Base-by-base conservation (phyloP, 2,888 invertebrate species). In the Amblyjoppa fuscipennis region DNA sequence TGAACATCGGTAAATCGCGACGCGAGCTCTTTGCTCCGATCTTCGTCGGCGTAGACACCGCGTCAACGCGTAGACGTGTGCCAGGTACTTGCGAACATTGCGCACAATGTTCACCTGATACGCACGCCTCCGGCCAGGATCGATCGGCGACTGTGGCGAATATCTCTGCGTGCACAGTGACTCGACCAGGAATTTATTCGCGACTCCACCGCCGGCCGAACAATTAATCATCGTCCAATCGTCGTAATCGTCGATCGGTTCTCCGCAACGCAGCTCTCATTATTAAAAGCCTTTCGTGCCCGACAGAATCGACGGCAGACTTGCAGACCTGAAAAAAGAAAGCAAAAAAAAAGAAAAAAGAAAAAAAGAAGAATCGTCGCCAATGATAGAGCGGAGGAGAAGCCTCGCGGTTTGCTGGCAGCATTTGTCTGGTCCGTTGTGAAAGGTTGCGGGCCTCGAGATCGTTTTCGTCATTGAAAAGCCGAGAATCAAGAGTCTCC, bases 401-500 rank as follows among this genome's bases (percentile, higher is more conserved):
- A 70, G 34, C 66, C 25, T 49, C 53, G 38, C 31, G 25, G 51
- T 34, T 75, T 75, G 75, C 64, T 64, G 64, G 11, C 61, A 38
- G 53, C 56, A 56, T 77, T 70, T 78, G 45, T 78, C 69, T 49
- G 56, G 45, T 25, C 16, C 4, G 51, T 64, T 70, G 59, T 53
- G 76, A 71, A 76, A 82, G 81, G 70, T 82, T 76, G 81, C 70
- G 59, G 49, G 61, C 38, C 75, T 59, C 34, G 49, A 64, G 59
- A 76, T 81, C 70, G 76, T 20, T 75, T 9, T 51, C 31, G 41
- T 51, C 76, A 53, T 71, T 76, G 81, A 70, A 82, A 82, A 70
- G 38, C 56, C 69, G 75, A 61, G 61, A 82, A 88, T 87, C 87
- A 88, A 85, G 87, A 85, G 81, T 76, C 85, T 87, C n/a, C 83